Base-by-base conservation (phyloP, 1,140 invertebrate species). In the Daktulosphaira vitifoliae region DNA sequence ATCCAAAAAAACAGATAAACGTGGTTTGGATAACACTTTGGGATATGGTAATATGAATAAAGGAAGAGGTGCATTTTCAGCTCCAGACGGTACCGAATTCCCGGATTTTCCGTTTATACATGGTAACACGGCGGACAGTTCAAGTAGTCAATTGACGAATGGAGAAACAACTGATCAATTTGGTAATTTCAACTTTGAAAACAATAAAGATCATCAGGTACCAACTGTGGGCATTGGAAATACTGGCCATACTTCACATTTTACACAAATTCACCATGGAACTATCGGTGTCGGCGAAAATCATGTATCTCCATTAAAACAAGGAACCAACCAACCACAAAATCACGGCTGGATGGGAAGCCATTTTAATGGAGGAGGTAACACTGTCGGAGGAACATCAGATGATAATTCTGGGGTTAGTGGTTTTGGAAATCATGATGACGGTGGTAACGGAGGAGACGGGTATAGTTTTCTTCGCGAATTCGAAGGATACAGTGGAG, bases 1-100 rank as follows among this genome's bases (percentile, higher is more conserved):
- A 65, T 76, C 78, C 56, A 84, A 83, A 68, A 82, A 81, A 66
- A 82, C 84, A 69, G 81, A 83, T 56, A 85, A 85, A 71, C 78
- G 84, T 66, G 83, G 83, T 16, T 74, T 84, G 25, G 78, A 78
- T 39, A 78, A 80, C 33, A 77, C 71, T 54, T 74, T 68, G 0
- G 52, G 62, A 2, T 68, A 66, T 52, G 67, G 67, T 7, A 13
- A 46, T 22, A 15, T 20, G 22, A n/a, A 16, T 5, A 8, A 8
- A 5, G 49, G 50, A 18, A 37, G 9, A 5, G 54, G 33, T 26
- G 26, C 48, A 5, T 38, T 29, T 7, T 54, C 37, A 2, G 29
- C 56, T 11, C 56, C 38, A 8, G 39, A 48, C 5, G 25, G 6
- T 29, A 16, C 54, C 1, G 20, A 51, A 22, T 54, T 51, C 29